These are phyloP conservation scores for Agelaius phoeniceus DNA, from an alignment of 2,113 vertebrate species.

Conservation along the genomic window DNA sequence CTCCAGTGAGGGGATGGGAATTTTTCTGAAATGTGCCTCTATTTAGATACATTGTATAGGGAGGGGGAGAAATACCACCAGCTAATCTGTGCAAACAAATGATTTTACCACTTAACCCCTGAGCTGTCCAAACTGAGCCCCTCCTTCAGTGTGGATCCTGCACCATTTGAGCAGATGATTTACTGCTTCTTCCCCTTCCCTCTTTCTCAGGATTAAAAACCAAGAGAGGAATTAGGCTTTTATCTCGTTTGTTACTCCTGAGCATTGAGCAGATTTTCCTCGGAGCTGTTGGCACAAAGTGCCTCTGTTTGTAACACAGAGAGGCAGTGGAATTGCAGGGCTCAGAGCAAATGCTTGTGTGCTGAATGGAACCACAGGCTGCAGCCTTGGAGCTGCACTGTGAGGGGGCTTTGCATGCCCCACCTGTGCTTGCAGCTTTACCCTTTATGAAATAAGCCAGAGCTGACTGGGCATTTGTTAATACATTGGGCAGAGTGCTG, in stretches of 20 bases:
- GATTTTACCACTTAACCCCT: not conserved
- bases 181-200: not conserved
- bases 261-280: not conserved
- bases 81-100: not conserved
- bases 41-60: fast-evolving
- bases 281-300: not conserved
- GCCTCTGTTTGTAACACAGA: not conserved
- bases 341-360: not conserved
- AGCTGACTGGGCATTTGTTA: not conserved
- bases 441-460: not conserved
- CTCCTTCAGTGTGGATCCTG: not conserved
- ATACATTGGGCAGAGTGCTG: not conserved
- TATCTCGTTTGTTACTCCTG: not conserved
- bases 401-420: not conserved
- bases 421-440: not conserved
- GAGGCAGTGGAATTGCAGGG: not conserved
- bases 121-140: fast-evolving
- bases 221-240: not conserved
- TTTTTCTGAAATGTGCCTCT: not conserved
- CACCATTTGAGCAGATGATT: not conserved
- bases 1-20: fast-evolving
- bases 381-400: not conserved
- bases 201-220: not conserved
- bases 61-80: not conserved
- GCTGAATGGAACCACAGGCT: not conserved